A percentile compares a stretch with the other conserved stretches of the same genome.
These are phyloP conservation scores for Maniola jurtina DNA, from an alignment of 1,140 invertebrate genomes.

Conservation along the genomic window DNA sequence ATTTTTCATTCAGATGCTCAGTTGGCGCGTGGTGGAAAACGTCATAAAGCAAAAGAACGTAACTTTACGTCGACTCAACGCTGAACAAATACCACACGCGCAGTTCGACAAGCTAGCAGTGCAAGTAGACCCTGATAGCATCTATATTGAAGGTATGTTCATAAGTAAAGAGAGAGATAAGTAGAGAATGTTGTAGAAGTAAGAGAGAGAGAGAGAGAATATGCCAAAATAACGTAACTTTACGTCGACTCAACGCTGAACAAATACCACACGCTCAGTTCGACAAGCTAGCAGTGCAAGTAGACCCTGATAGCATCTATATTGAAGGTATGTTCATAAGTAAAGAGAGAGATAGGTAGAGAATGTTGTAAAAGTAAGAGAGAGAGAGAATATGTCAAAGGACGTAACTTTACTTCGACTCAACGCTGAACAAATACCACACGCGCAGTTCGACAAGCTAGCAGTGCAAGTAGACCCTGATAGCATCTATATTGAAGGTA, in stretches of 20 bases:
- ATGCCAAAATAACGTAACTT: constrained; percentile 34
- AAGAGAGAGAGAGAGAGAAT: no score
- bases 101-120: constrained; percentile 40
- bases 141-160: constrained; percentile 51
- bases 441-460: neutral
- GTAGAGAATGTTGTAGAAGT: no score
- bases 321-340: constrained; percentile 42
- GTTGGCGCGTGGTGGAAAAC: constrained; percentile 52
- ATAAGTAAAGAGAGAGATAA: neutral
- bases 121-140: constrained; percentile 43
- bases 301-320: constrained; percentile 45
- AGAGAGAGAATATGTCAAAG: no score
- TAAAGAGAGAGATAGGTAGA: neutral
- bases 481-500: constrained; percentile 54
- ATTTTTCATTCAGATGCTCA: constrained; percentile 40
- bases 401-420: constrained; percentile 48
- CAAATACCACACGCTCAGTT: no score
- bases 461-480: constrained; percentile 26
- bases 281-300: neutral
- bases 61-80: constrained; percentile 42
- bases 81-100: constrained; percentile 41
- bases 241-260: constrained; percentile 39
- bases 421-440: neutral
- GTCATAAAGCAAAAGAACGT: constrained; percentile 57
- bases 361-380: no score